Evolutionary conservation across 2,797 vertebrate genomes (phyloP), one percentile per base, ranked within the genome.

Genomic region (Oryzias sinensis): DNA sequence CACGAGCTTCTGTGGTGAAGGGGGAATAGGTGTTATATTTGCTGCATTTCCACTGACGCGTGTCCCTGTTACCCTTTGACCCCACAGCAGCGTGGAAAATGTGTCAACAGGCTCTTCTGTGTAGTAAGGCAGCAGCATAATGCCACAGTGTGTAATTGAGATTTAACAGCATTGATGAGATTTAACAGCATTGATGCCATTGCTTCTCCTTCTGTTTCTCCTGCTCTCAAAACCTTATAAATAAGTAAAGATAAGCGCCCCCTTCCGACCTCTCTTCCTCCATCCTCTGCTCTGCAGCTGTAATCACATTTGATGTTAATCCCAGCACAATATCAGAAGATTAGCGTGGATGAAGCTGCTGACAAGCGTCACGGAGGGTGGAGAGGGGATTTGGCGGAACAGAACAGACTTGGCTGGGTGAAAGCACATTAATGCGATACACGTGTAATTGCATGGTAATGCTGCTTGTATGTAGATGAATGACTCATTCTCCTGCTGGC

Each of bases 221-320:
- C 43, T 37, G 55, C 51, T 59, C 55, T 65, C 18, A 59, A 76
- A 73, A 43, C 6, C 24, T 29, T 9, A 49, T 65, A 72, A 67
- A 68, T 43, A 50, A 52, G 52, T 47, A 42, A 37, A 53, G 47
- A 65, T 24, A 22, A 50, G 42, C 14, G 17, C 17, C 9, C 14
- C 16, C 14, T 18, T 42, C 40, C 53, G 50, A 14, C 40, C 51
- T 62, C 18, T 6, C 48, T 59, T 49, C 50, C 50, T n/a, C 61
- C 46, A 37, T 33, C 50, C 57, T 56, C 53, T 40, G 40, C n/a
- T 29, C 57, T 58, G 52, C 59, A 57, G 62, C 64, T 70, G 18
- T 85, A 91, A 91, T 89, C 79, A 86, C 87, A 90, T 90, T 89
- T 85, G 71, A 85, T 74, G 77, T 53, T 89, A 90, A 92, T 91